A percentile compares a stretch with the other conserved stretches of the same genome.
phyloP scores from a whole-genome alignment of 2,113 vertebrate genomes.

The Balaeniceps rex region DNA sequence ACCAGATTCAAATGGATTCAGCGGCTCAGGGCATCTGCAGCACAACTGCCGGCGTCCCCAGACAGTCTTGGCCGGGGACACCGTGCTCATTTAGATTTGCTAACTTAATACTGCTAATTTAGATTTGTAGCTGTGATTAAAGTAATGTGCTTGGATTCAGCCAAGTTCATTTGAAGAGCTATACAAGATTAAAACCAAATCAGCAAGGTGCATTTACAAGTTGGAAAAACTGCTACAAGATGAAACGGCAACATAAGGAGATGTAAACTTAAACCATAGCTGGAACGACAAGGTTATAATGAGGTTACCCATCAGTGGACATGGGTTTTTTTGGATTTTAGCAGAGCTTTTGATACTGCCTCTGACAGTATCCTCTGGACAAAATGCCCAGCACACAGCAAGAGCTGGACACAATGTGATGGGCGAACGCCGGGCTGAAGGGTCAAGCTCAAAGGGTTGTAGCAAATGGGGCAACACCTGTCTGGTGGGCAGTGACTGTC shows the following conservation, averaged over 20 bases:
- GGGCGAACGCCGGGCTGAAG: not conserved
- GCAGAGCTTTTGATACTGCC: not conserved
- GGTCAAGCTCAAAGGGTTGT: not conserved
- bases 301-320: not conserved
- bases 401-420: rapidly evolving
- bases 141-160: not conserved
- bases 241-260: rapidly evolving
- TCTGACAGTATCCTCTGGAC: not conserved
- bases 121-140: not conserved
- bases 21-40: not conserved
- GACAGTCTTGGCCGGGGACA: not conserved
- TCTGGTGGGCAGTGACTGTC: not conserved
- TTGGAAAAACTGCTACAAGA: not conserved
- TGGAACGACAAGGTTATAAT: not conserved
- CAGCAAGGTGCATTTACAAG: not conserved
- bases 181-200: not conserved
- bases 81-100: not conserved
- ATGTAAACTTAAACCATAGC: rapidly evolving
- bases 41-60: not conserved
- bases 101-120: not conserved
- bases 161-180: not conserved
- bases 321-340: not conserved
- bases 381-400: not conserved
- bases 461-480: not conserved
- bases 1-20: not conserved